Evolutionary conservation across 53 echinoderm and acorn worm genomes (phyloP).

Genomic region (Luidia sarsii): DNA sequence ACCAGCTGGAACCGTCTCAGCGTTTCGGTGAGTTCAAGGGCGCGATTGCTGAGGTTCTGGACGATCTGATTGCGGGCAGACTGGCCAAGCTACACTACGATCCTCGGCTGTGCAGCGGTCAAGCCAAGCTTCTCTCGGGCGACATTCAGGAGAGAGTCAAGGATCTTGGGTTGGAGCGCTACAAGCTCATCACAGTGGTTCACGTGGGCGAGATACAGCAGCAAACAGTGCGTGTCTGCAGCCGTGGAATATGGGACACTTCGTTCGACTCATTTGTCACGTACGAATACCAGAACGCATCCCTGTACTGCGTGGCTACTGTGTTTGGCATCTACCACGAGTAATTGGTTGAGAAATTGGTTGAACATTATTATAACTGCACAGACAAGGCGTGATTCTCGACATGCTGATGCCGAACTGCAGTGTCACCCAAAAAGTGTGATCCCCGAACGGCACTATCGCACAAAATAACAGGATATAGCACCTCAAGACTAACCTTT

Average conservation of each 20-base stretch:
- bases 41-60: constrained; percentile 56
- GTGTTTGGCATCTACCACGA: constrained; percentile 84
- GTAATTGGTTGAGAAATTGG: no score
- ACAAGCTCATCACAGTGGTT: constrained; percentile 73
- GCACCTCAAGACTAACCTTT: no score
- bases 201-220: constrained; percentile 68
- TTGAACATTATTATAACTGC: no score
- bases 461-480: no score
- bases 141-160: constrained; percentile 74
- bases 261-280: constrained; percentile 65
- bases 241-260: constrained; percentile 74
- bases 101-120: constrained; percentile 49
- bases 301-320: constrained; percentile 80
- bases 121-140: constrained; percentile 62
- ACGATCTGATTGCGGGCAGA: constrained; percentile 45
- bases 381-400: no score
- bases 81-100: constrained; percentile 62
- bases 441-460: no score
- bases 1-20: constrained; percentile 65
- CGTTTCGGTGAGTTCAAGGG: constrained; percentile 52
- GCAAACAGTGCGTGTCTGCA: constrained; percentile 62
- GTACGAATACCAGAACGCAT: constrained; percentile 64
- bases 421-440: no score
- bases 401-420: no score
- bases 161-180: constrained; percentile 64